These are phyloP conservation scores for Gymnogyps californianus DNA, from an alignment of 2,113 vertebrate species.

Conservation along the genomic window DNA sequence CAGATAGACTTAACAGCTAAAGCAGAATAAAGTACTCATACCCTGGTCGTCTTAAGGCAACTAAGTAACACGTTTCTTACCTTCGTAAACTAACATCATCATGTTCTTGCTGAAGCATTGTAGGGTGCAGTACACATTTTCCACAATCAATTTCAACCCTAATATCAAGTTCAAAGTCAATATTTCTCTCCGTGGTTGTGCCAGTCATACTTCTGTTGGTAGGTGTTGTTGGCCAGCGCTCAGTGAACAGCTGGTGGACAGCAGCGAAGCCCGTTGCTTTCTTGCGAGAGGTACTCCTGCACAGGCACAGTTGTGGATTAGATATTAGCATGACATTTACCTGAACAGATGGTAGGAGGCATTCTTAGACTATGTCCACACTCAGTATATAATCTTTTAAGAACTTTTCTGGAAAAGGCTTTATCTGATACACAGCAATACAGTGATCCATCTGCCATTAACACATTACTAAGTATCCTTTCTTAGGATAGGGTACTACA, in stretches of 20 bases:
- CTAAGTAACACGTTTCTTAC: conserved; percentile 42
- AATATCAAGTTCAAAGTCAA: conserved; percentile 96
- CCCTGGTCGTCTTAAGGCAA: neutral
- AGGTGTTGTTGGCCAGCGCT: conserved; percentile 88
- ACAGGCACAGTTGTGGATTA: neutral
- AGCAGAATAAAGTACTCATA: neutral
- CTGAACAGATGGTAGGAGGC: neutral
- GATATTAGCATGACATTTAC: neutral
- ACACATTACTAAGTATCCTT: neutral
- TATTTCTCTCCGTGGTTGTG: conserved; percentile 89
- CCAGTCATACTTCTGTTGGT: conserved; percentile 81
- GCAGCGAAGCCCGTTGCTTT: conserved; percentile 89
- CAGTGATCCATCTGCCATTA: neutral
- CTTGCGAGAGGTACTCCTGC: conserved; percentile 80
- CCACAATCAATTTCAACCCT: conserved; percentile 97
- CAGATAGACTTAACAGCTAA: neutral
- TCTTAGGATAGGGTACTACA: neutral
- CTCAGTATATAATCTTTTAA: neutral
- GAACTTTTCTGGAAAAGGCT: neutral
- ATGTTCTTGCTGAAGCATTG: conserved; percentile 87
- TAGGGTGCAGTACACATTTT: conserved; percentile 95
- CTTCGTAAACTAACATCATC: conserved; percentile 88
- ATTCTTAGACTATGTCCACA: neutral
- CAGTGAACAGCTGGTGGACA: conserved; percentile 91
- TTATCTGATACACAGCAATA: neutral